Evolutionary conservation across 2,113 vertebrate genomes (phyloP), one percentile per base, ranked within the genome.

Genomic region (Chaetura pelagica): DNA sequence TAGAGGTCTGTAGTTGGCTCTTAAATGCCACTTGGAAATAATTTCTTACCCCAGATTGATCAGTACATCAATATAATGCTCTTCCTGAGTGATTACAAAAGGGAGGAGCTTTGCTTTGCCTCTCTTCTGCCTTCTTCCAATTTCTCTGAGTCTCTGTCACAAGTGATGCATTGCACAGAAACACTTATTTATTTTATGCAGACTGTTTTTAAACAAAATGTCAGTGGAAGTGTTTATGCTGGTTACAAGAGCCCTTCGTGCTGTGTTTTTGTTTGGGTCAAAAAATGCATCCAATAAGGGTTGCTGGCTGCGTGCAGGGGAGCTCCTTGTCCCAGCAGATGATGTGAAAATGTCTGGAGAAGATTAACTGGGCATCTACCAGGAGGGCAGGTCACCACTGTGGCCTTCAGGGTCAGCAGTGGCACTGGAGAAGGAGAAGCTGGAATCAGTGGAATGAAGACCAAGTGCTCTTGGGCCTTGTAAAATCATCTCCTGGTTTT

Each of bases 301-400:
- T 3, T 5, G 3, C 1, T 1, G 26, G 9, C 30, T 42, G 52
- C 30, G 18, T 2, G 1, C 22, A 44, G 26, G 30, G 40, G 11
- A 87, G 22, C 35, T 38, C 27, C 16, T 62, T 79, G 19, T 46
- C 51, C 5, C 76, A 69, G 78, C 17, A 77, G 66, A 66, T 78
- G 7, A 19, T 9, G 32, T 6, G 6, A 58, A 71, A 85, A 54
- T 61, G 16, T 32, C 84, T 52, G 7, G 61, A 18, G 46, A 63
- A 84, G 38, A 52, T 83, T 40, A 68, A 20, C 38, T 89, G 40
- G 61, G n/a, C 4, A 1, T 55, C 35, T 81, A 51, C 49, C 22
- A 19, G 77, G n/a, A 55, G 44, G 68, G 29, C 44, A 58, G n/a
- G 34, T 62, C 62, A 55, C 51, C 49, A 22, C 27, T 1, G 2